Conservation (phyloP, 2,888 invertebrate species). For the Chrysomela aeneicollis region DNA sequence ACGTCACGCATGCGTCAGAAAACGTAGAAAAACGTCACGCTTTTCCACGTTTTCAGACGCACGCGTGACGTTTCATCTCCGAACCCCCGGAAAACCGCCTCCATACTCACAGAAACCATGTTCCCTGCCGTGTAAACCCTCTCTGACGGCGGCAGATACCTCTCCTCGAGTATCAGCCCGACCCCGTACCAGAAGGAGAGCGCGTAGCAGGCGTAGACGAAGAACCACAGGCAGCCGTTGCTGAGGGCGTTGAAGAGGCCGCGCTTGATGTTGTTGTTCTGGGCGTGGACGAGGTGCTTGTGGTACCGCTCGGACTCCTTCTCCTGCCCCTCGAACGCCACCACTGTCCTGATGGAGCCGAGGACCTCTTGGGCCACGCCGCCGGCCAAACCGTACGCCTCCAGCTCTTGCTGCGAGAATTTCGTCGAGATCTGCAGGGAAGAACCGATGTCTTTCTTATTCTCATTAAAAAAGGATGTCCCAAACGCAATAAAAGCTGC, state of each 20-base stretch:
- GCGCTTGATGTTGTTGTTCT: constrained; percentile 74
- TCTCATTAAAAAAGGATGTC: too few relatives aligned
- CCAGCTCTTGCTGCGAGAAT: constrained; percentile 72
- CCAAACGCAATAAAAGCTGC: too few relatives aligned
- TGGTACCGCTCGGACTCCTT: constrained; percentile 76
- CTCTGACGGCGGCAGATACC: constrained; percentile 49
- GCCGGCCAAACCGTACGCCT: constrained; percentile 78
- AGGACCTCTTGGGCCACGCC: constrained; percentile 81
- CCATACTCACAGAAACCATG: constrained; percentile 78
- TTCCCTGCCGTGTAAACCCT: constrained; percentile 68
- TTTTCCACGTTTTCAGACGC: too few relatives aligned
- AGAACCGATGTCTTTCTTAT: not conserved
- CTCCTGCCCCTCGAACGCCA: constrained; percentile 78
- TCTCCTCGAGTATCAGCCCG: constrained; percentile 69
- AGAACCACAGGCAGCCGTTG: constrained; percentile 77
- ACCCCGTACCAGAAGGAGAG: constrained; percentile 88
- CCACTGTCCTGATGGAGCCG: constrained; percentile 76
- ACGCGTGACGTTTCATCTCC: too few relatives aligned
- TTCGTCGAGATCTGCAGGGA: constrained; percentile 67
- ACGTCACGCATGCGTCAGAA: too few relatives aligned
- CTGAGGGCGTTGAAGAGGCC: constrained; percentile 75
- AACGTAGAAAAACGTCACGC: too few relatives aligned
- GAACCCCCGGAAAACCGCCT: too few relatives aligned
- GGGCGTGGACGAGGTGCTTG: constrained; percentile 68
- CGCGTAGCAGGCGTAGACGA: constrained; percentile 80